These are phyloP conservation scores for Chondrilla cf. caribensis DNA, from an alignment of 37 sponge, comb jelly and placozoan species.

Conservation along the genomic window DNA sequence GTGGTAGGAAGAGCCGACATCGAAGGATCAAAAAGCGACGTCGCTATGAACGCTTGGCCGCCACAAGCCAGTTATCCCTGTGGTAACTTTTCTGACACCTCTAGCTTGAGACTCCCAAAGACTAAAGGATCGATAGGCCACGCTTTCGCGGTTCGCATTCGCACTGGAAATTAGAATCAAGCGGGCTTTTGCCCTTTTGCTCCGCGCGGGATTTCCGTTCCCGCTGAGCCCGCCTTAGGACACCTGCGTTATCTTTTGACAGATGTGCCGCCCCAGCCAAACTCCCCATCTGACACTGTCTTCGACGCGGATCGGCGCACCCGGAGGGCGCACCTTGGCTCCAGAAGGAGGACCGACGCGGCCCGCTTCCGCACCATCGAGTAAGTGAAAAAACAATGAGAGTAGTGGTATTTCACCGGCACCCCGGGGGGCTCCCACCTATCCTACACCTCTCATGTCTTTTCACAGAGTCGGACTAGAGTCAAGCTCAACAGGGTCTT, in stretches of 20 bases:
- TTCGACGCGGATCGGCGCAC: slow-evolving; percentile 65
- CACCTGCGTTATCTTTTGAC: slow-evolving; percentile 93
- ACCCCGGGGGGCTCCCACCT: slow-evolving; percentile 81
- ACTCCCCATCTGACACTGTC: slow-evolving; percentile 92
- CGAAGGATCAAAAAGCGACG: slow-evolving; percentile 95
- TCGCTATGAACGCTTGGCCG: slow-evolving; percentile 94
- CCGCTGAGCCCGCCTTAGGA: slow-evolving; percentile 87
- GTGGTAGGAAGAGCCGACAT: slow-evolving; percentile 92
- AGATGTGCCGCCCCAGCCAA: slow-evolving; percentile 96
- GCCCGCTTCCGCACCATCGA: slow-evolving; percentile 77
- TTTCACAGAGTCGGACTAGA: slow-evolving; percentile 86
- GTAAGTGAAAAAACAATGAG: slow-evolving; percentile 88
- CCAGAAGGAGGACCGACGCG: slow-evolving; percentile 60
- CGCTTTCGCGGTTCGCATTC: slow-evolving; percentile 89
- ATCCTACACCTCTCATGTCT: slow-evolving; percentile 90
- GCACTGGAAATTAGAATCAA: slow-evolving; percentile 46
- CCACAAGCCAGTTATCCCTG: slow-evolving; percentile 96
- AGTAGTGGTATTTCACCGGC: slow-evolving; percentile 92
- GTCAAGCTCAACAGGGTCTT: slow-evolving; percentile 92
- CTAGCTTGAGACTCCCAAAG: slow-evolving; percentile 73
- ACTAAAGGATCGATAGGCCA: slow-evolving; percentile 88
- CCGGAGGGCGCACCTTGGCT: slow-evolving; percentile 24
- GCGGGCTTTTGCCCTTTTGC: slow-evolving; percentile 88
- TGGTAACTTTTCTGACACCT: slow-evolving; percentile 93
- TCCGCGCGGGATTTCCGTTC: slow-evolving; percentile 84